phyloP scores from a whole-genome alignment of 1,140 invertebrate species.

The Drosophila busckii region DNA sequence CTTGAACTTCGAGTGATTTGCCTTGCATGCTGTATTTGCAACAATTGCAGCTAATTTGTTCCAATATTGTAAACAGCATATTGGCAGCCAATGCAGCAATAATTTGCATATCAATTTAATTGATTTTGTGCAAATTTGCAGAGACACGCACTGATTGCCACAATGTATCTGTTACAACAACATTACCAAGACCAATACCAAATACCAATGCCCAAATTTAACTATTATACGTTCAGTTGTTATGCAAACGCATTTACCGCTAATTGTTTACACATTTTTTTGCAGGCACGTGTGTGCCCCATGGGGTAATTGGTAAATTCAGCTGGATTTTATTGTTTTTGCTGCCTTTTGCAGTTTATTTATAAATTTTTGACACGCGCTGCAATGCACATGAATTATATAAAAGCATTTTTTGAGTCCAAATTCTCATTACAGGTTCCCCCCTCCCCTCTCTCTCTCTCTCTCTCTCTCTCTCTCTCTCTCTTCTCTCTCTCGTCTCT shows the following conservation, averaged over 20 bases:
- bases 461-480: too few species aligned
- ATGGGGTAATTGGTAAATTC: conserved; percentile 4
- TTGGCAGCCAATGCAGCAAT: too few species aligned
- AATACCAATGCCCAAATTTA: neutral
- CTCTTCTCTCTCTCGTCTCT: too few species aligned
- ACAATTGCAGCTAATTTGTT: too few species aligned
- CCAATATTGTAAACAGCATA: too few species aligned
- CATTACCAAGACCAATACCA: conserved; percentile 3
- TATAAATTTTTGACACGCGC: neutral
- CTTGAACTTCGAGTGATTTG: too few species aligned
- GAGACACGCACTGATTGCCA: conserved; percentile 14
- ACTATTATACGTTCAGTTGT: conserved; percentile 16
- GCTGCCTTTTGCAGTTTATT: conserved; percentile 12
- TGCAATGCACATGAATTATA: conserved; percentile 1
- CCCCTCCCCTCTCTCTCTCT: too few species aligned
- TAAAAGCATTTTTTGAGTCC: neutral
- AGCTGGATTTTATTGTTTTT: neutral
- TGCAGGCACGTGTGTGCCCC: neutral
- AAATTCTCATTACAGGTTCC: too few species aligned
- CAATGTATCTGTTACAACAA: conserved; percentile 25
- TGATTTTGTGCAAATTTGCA: conserved; percentile 47
- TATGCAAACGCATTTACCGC: conserved; percentile 25
- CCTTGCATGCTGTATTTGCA: too few species aligned
- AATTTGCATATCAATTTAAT: conserved; percentile 47
- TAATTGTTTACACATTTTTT: conserved; percentile 39